phyloP scores from a whole-genome alignment of 2,888 invertebrate species.

The Epirrita christyi region DNA sequence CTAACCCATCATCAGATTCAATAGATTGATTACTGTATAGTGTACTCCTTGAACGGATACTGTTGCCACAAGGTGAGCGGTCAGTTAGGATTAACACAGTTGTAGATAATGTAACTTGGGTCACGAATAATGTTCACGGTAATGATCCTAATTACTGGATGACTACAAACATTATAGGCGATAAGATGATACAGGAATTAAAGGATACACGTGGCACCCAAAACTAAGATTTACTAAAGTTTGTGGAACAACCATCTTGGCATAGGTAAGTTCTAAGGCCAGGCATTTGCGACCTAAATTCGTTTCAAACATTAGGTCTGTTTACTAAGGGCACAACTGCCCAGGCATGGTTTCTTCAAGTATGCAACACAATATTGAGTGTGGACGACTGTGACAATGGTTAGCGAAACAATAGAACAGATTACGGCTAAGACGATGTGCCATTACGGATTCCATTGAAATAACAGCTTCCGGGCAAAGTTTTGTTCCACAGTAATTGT shows the following conservation, averaged over 20 bases:
- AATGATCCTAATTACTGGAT: background rate
- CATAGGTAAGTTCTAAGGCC: conserved; percentile 6
- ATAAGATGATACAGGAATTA: background rate
- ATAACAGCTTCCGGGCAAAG: conserved; percentile 44
- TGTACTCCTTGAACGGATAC: conserved; percentile 30
- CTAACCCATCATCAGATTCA: conserved; percentile 41
- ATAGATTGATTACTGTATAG: conserved; percentile 36
- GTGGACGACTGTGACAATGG: conserved; percentile 54
- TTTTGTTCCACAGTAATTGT: conserved; percentile 38
- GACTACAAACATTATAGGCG: background rate
- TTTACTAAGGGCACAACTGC: conserved; percentile 11
- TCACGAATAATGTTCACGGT: background rate
- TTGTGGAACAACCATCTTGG: conserved; percentile 3
- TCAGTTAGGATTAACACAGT: conserved; percentile 1
- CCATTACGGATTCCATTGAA: conserved; percentile 51
- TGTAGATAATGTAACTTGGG: background rate
- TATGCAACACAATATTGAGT: conserved; percentile 50
- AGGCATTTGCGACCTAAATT: conserved; percentile 3
- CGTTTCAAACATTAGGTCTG: conserved; percentile 17
- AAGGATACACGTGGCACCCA: background rate
- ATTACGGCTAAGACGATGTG: conserved; percentile 56
- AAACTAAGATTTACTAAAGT: background rate
- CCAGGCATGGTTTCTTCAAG: conserved; percentile 38
- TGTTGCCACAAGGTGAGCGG: background rate
- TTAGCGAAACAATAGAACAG: conserved; percentile 61